Evolutionary conservation across 2,797 vertebrate species (phyloP), one percentile per base, ranked within the genome.

Genomic region (Peromyscus melanophrys): DNA sequence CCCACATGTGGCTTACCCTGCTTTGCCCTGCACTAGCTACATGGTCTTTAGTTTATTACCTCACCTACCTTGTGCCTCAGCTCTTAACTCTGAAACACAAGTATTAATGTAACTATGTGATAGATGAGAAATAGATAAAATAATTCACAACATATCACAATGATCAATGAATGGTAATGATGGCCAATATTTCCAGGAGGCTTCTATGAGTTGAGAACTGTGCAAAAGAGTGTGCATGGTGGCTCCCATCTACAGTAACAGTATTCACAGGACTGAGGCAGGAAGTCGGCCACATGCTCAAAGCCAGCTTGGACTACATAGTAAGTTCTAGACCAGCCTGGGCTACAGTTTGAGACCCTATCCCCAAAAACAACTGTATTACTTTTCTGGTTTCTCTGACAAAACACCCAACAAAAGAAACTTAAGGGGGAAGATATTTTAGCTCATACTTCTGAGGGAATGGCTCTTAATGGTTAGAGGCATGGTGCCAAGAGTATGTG

Each of bases 21-120:
- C 89, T 57, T 91, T 63, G 87, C 59, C 37, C 37, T 19, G 71
- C 57, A 77, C 37, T 61, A 14, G 21, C 73, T 90, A 83, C 37
- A 46, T 76, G 29, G 84, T 40, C 46, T 57, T 57, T 31, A 14
- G 73, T 2, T 81, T 94, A 97, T 63, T 37, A 40, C 57, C 94
- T 95, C 81, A 90, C 83, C 83, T 97, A 86, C 19, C 89, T 92
- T 73, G 29, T 81, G 14, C 6, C 73, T 94, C 69, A 67, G 37
- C 17, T 59, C 25, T 89, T 52, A 69, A 49, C 31, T 96, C 49
- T 59, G 29, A 93, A 91, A 73, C 59, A 40, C 16, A 52, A 77
- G 9, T 5, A 23, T 65, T 67, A 83, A 55, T 69, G 91, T 31
- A 81, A 90, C 29, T 91, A 37, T 13, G 29, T 90, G 27, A 95